A percentile compares a stretch with the other conserved stretches of the same genome.
Conservation (phyloP, 2,113 vertebrate species). For the Ciconia boyciana region DNA sequence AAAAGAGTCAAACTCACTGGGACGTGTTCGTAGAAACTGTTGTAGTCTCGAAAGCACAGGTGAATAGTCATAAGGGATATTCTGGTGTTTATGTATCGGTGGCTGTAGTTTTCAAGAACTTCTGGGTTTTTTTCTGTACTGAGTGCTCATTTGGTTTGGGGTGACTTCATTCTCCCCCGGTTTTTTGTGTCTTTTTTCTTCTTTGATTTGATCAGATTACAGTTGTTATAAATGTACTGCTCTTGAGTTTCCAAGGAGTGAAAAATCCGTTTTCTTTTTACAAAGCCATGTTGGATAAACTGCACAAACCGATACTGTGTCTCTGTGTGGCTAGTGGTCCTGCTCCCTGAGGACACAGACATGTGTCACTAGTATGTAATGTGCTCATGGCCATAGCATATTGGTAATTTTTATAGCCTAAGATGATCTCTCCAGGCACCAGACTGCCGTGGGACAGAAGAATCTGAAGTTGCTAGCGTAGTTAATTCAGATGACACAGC, state of each 20-base stretch:
- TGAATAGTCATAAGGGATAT: neutral
- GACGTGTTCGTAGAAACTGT: rapidly evolving
- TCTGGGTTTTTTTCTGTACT: neutral
- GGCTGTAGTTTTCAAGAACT: neutral
- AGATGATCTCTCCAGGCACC: neutral
- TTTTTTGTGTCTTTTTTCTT: neutral
- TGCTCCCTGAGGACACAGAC: neutral
- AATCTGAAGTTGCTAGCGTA: no score
- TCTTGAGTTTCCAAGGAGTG: neutral
- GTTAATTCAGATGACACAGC: neutral
- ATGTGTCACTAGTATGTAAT: no score
- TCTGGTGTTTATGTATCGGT: no score
- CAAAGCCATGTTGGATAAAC: neutral
- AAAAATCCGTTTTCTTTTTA: neutral
- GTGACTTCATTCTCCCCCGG: neutral
- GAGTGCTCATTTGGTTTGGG: neutral
- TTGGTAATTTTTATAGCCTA: neutral
- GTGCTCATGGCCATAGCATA: neutral
- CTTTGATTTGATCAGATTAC: neutral
- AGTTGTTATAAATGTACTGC: neutral
- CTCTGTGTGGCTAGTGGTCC: neutral
- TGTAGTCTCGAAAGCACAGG: neutral
- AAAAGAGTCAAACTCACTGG: neutral
- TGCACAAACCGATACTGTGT: neutral
- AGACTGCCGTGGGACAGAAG: neutral